Conservation (phyloP, 30 jellyfish, hydroid and myxozoan species). For the Phacellophora camtschatica region DNA sequence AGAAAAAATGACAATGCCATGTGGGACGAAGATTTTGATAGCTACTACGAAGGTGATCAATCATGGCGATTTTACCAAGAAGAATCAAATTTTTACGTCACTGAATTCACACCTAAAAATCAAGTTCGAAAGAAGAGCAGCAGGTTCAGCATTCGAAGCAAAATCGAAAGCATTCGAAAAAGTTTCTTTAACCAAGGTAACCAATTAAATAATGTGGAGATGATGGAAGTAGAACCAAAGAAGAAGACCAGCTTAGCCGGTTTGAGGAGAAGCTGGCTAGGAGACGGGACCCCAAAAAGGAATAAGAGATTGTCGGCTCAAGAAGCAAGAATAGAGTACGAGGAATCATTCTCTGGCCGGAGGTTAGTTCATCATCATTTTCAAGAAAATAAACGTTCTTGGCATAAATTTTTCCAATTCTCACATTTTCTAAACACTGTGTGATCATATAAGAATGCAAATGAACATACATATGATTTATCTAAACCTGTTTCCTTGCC, state of each 20-base stretch:
- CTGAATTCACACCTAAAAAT: constrained; percentile 40
- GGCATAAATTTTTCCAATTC: no score
- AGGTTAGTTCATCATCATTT: no score
- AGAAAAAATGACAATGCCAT: not conserved
- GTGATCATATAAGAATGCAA: no score
- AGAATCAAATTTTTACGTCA: not conserved
- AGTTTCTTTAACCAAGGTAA: constrained; percentile 47
- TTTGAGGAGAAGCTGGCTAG: not conserved
- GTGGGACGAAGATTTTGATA: constrained; percentile 7
- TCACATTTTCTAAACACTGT: no score
- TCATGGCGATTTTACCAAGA: constrained; percentile 27
- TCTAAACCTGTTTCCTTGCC: no score
- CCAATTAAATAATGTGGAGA: not conserved
- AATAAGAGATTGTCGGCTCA: not conserved
- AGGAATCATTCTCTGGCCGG: no score
- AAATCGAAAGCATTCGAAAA: constrained; percentile 29
- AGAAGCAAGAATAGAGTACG: not conserved
- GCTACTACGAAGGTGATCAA: constrained; percentile 37
- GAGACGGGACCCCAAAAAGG: not conserved
- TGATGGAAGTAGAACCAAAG: not conserved
- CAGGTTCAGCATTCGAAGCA: constrained; percentile 7
- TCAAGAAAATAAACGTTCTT: no score
- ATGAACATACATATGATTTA: no score
- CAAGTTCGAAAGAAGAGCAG: not conserved
- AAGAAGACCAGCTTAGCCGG: constrained; percentile 19